phyloP scores from a whole-genome alignment of 2,113 vertebrate species.

The Pituophis catenifer region DNA sequence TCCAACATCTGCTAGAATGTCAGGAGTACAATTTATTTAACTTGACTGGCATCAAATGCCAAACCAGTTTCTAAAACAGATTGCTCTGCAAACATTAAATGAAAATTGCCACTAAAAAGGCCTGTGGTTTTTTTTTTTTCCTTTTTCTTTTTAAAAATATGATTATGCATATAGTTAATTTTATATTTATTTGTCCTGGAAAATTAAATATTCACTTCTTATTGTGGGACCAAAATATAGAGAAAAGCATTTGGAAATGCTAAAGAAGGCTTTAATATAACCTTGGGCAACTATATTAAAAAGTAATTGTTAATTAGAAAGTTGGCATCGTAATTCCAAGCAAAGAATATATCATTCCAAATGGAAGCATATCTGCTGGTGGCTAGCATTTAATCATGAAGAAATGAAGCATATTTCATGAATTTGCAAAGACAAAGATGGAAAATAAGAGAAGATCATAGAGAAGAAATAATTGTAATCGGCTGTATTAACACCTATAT shows the following conservation, averaged over 20 bases:
- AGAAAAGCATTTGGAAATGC: constrained; percentile 44
- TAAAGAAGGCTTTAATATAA: constrained; percentile 33
- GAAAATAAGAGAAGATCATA: too few species aligned
- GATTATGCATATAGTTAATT: constrained; percentile 68
- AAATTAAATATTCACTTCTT: constrained; percentile 71
- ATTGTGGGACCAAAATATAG: constrained; percentile 57
- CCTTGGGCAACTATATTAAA: constrained; percentile 51
- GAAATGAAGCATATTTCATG: not conserved
- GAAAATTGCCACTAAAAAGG: constrained; percentile 52
- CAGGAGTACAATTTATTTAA: constrained; percentile 35
- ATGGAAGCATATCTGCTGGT: constrained; percentile 1
- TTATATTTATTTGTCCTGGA: constrained; percentile 67
- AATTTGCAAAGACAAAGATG: not conserved
- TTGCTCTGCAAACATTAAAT: constrained; percentile 61
- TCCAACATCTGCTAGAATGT: not conserved
- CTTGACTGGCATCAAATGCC: constrained; percentile 46
- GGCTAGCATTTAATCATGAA: constrained; percentile 13
- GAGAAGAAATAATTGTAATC: not conserved
- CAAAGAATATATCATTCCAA: constrained; percentile 28
- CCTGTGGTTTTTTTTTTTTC: not conserved
- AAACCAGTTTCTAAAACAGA: constrained; percentile 52
- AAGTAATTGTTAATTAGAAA: constrained; percentile 61
- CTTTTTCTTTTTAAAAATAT: constrained; percentile 30
- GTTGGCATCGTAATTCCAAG: constrained; percentile 34
- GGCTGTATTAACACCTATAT: not conserved